Evolutionary conservation across 2,113 vertebrate genomes (phyloP), one percentile per base, ranked within the genome.

Genomic region (Hyla sarda): DNA sequence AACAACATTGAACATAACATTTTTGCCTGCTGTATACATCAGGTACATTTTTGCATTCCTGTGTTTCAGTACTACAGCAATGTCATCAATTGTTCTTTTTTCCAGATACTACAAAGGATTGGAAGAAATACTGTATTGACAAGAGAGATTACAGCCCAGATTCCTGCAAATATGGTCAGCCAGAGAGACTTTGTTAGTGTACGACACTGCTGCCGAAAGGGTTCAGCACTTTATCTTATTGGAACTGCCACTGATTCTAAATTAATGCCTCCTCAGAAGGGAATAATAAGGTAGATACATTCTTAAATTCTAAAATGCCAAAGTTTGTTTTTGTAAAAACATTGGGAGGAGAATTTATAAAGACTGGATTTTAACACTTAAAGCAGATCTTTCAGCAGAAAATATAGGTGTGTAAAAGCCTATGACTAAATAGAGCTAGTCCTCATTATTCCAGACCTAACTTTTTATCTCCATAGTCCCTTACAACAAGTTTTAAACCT

Each of bases 131-230:
- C 95, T 0, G 62, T 95, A 67, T 88, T 97, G 75, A 96, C 94
- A 0, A 93, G 95, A 0, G 94, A 97, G 87, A 92, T 95, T 72
- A 95, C 95, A 0, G 83, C 92, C 1, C 89, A 91, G 86, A 92
- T 89, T 37, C 90, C 91, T 0, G 93, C 93, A 32, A 95, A 94
- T 88, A 84, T 96, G 65, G 95, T 96, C 87, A 95, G 95, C 17
- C 93, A 93, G 87, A 89, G 95, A 88, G 96, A 97, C 83, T 96
- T 96, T 1, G 82, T 96, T 86, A 95, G 93, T 0, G 89, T 96
- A 60, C 90, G 93, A 87, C 93, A 96, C 89, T 90, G 92, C 13
- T 84, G 89, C 83, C 95, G 89, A 90, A 89, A 89, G 37, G 89
- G 89, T 5, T 90, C 90, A 0, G 67, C 89, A 0, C 11, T 95